Percentiles rank a stretch among this genome's conserved stretches.
Conservation (phyloP, 2,888 invertebrate genomes). For the Lordiphosa andalusiaca region DNA sequence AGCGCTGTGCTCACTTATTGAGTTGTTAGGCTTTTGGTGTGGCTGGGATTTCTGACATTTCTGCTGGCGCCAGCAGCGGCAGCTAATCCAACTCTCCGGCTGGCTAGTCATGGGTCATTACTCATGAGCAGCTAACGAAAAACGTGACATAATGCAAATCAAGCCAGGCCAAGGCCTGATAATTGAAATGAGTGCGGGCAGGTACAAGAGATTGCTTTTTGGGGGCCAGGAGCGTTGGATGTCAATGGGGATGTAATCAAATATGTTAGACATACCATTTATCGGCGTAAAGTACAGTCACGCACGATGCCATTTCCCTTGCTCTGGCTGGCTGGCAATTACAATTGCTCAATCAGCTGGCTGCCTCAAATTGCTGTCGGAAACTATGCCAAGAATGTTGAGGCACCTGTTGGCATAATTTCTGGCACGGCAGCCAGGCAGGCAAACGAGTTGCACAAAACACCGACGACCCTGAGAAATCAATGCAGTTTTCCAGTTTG, state of each 20-base stretch:
- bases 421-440: slow-evolving; percentile 29
- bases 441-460: slow-evolving; percentile 43
- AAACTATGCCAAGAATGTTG: slow-evolving; percentile 70
- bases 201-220: not conserved
- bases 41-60: not conserved
- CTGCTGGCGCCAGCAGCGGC: slow-evolving; percentile 60
- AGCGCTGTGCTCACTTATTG: slow-evolving; percentile 25
- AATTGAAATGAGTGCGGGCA: slow-evolving; percentile 10
- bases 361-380: slow-evolving; percentile 4
- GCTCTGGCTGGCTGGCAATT: slow-evolving; percentile 36
- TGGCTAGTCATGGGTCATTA: slow-evolving; percentile 18
- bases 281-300: not conserved
- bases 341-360: slow-evolving; percentile 58
- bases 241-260: not conserved
- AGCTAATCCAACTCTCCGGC: slow-evolving; percentile 12
- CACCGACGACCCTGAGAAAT: slow-evolving; percentile 60
- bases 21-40: slow-evolving; percentile 2
- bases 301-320: not conserved
- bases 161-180: slow-evolving; percentile 7
- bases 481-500: slow-evolving; percentile 41
- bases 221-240: not conserved
- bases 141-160: slow-evolving; percentile 56
- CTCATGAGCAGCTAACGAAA: slow-evolving; percentile 9
- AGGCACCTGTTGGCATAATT: slow-evolving; percentile 69
- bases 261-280: not conserved